A percentile compares a stretch with the other conserved stretches of the same genome.
These are phyloP conservation scores for Leucoma salicis DNA, from an alignment of 2,888 invertebrate species.

Conservation along the genomic window DNA sequence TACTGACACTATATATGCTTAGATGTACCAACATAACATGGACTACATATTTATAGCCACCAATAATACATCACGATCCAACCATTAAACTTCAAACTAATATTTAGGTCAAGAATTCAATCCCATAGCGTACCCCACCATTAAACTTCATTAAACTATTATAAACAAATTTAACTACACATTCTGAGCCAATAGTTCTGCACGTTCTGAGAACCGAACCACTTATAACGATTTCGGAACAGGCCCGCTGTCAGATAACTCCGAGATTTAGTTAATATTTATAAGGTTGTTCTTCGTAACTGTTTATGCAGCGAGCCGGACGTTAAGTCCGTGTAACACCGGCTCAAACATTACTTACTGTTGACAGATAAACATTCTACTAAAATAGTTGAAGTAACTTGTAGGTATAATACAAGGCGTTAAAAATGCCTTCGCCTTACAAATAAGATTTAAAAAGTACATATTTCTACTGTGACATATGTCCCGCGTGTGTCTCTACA, in stretches of 20 bases:
- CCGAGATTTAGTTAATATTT: conserved; percentile 13
- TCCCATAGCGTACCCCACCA: conserved; percentile 3
- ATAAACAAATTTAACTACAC: conserved; percentile 3
- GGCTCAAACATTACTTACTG: background rate
- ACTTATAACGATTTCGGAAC: conserved; percentile 2
- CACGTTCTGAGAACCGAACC: conserved; percentile 30
- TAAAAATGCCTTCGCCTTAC: too few relatives aligned
- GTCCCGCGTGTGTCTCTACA: too few relatives aligned
- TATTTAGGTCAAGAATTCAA: background rate
- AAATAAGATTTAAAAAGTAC: too few relatives aligned
- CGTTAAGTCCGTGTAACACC: conserved; percentile 3
- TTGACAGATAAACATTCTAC: background rate
- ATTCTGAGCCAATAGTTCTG: conserved; percentile 16
- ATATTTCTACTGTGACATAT: too few relatives aligned
- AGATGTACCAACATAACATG: too few relatives aligned
- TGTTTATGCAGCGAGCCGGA: conserved; percentile 8
- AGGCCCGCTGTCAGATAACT: conserved; percentile 7
- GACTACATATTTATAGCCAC: too few relatives aligned
- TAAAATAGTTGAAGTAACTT: too few relatives aligned
- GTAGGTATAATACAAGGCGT: too few relatives aligned
- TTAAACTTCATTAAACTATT: conserved; percentile 21
- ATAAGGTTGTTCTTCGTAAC: conserved; percentile 8
- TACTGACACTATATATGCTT: too few relatives aligned
- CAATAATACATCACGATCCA: too few relatives aligned
- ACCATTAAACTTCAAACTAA: too few relatives aligned